These are phyloP conservation scores for Mionectes olivaceus DNA, from an alignment of 2,797 vertebrate species.

Conservation along the genomic window DNA sequence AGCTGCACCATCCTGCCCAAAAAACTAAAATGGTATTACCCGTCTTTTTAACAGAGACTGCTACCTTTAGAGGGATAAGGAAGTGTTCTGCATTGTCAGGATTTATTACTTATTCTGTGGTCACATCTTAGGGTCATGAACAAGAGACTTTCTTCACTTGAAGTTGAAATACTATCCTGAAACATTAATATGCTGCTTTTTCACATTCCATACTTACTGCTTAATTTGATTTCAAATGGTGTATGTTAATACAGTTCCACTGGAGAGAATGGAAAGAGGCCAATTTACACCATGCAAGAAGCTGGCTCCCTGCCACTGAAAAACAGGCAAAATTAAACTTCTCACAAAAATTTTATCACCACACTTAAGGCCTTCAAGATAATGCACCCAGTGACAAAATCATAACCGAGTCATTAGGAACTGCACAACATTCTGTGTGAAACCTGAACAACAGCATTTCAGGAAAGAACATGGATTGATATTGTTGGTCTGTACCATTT, in stretches of 20 bases:
- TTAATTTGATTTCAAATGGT: constrained; percentile 63
- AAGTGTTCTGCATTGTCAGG: not conserved
- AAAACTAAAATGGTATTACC: not conserved
- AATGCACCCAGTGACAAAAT: not conserved
- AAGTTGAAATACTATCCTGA: constrained; percentile 22
- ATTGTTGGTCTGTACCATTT: not conserved
- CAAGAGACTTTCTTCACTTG: not conserved
- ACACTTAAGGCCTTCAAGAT: not conserved
- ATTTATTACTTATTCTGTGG: constrained; percentile 37
- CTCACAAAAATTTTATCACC: constrained; percentile 27
- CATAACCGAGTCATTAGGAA: not conserved
- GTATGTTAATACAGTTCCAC: constrained; percentile 9
- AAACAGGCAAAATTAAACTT: constrained; percentile 37
- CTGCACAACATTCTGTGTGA: not conserved
- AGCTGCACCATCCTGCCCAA: not conserved
- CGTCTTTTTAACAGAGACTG: not conserved
- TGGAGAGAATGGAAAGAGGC: constrained; percentile 32
- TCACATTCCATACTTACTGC: constrained; percentile 42
- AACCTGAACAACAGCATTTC: not conserved
- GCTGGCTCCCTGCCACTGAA: not conserved
- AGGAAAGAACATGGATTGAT: not conserved
- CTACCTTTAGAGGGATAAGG: not conserved
- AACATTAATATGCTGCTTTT: constrained; percentile 32
- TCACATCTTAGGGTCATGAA: not conserved
- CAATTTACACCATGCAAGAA: constrained; percentile 8